Percentiles rank a stretch among this genome's conserved stretches.
Evolutionary conservation across 1,140 invertebrate species (phyloP).

Genomic region (Phenacoccus solenopsis): DNA sequence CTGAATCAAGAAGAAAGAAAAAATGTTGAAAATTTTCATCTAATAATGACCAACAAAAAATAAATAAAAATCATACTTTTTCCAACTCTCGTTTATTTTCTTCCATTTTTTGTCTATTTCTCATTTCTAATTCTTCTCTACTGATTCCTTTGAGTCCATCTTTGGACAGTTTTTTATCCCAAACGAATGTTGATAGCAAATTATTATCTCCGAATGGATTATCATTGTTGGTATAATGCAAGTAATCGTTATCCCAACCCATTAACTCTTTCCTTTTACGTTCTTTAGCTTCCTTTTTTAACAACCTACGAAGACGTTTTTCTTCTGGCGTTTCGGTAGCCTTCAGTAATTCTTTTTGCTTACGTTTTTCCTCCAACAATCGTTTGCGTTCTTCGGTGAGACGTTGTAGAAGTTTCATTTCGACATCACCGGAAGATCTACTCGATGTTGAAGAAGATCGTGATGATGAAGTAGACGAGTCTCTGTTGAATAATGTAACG

Average conservation of each 20-base stretch:
- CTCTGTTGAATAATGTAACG: background rate
- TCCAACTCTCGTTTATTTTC: constrained; percentile 81
- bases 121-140: constrained; percentile 68
- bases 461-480: constrained; percentile 13
- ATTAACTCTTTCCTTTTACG: constrained; percentile 72
- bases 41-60: background rate
- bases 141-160: constrained; percentile 74
- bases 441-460: constrained; percentile 19
- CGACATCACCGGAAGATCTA: constrained; percentile 38
- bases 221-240: constrained; percentile 93
- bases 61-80: constrained; percentile 42
- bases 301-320: constrained; percentile 70
- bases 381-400: constrained; percentile 55
- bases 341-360: constrained; percentile 72
- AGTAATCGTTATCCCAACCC: constrained; percentile 93
- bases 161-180: constrained; percentile 92
- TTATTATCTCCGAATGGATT: constrained; percentile 98
- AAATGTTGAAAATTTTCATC: background rate
- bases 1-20: constrained; percentile 31
- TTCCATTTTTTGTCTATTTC: constrained; percentile 74
- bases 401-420: constrained; percentile 53
- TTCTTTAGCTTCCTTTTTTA: constrained; percentile 88
- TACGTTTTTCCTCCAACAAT: constrained; percentile 49
- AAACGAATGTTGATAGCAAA: constrained; percentile 85
- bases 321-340: constrained; percentile 89